phyloP scores from a whole-genome alignment of 2,113 vertebrate genomes.

The Pelobates fuscus region DNA sequence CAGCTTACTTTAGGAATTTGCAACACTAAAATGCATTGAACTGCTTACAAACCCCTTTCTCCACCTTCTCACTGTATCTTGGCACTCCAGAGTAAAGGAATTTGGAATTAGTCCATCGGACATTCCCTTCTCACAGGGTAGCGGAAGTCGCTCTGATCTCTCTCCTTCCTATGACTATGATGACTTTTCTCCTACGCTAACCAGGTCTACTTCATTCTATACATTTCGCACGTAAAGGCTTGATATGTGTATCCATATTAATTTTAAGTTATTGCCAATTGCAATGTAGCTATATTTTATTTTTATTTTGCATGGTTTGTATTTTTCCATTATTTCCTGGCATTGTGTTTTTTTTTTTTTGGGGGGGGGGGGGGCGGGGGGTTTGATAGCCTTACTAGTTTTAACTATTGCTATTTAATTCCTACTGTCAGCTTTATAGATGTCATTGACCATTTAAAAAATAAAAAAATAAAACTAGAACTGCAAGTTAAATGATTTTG shows the following conservation, averaged over 20 bases:
- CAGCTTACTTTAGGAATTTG: too few relatives aligned
- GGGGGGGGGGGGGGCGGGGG: too few relatives aligned
- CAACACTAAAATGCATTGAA: too few relatives aligned
- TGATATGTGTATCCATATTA: constrained; percentile 49
- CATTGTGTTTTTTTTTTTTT: constrained; percentile 11
- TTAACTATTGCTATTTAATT: too few relatives aligned
- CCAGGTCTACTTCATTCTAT: constrained; percentile 76
- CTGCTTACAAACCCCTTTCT: constrained; percentile 56
- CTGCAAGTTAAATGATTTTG: too few relatives aligned
- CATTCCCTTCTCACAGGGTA: constrained; percentile 95
- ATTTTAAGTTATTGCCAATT: background rate
- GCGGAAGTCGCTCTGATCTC: constrained; percentile 87
- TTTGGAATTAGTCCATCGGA: constrained; percentile 98
- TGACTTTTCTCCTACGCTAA: constrained; percentile 81
- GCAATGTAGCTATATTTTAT: background rate
- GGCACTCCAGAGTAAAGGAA: constrained; percentile 94
- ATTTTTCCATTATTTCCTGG: constrained; percentile 19
- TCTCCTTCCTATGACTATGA: constrained; percentile 95
- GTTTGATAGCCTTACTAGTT: too few relatives aligned
- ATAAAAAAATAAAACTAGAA: too few relatives aligned
- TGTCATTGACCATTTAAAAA: too few relatives aligned
- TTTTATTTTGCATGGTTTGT: constrained; percentile 24
- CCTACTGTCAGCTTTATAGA: constrained; percentile 57
- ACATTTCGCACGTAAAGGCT: constrained; percentile 57
- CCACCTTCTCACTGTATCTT: constrained; percentile 75